A percentile compares a stretch with the other conserved stretches of the same genome.
phyloP scores from a whole-genome alignment of 2,113 vertebrate genomes.

The Phasianus colchicus region DNA sequence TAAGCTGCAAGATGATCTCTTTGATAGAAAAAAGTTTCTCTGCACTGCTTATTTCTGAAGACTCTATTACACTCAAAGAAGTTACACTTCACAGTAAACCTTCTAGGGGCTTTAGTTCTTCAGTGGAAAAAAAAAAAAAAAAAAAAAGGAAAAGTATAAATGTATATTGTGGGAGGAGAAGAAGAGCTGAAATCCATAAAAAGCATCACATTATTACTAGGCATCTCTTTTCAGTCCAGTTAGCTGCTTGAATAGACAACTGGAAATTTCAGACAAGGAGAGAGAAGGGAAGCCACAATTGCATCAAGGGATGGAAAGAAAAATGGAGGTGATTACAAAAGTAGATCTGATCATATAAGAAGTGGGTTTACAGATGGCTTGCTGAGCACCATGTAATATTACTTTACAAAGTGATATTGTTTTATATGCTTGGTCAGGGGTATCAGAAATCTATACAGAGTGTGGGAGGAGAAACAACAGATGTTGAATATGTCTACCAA shows the following conservation, averaged over 20 bases:
- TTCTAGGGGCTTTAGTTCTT: background rate
- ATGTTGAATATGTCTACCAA: background rate
- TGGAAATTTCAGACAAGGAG: background rate
- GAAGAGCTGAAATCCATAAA: background rate
- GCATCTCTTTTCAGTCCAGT: background rate
- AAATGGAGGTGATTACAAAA: background rate
- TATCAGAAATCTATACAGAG: slow-evolving; percentile 39
- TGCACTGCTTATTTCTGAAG: background rate
- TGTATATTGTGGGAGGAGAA: background rate
- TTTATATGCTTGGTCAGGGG: slow-evolving; percentile 10
- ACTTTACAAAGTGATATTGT: slow-evolving; percentile 1
- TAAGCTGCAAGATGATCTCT: background rate
- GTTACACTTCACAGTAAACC: background rate
- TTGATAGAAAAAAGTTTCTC: background rate
- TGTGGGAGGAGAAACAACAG: background rate
- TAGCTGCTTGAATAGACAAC: background rate
- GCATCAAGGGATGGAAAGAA: background rate
- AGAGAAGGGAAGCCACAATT: background rate
- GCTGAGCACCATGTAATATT: slow-evolving; percentile 8
- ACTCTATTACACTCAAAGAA: background rate
- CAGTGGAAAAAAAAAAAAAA: background rate
- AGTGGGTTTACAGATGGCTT: slow-evolving; percentile 17
- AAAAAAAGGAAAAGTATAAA: background rate
- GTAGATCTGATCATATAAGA: background rate
- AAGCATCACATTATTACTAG: background rate